Evolutionary conservation across 2,888 invertebrate genomes (phyloP).

Genomic region (Cotesia congregata): DNA sequence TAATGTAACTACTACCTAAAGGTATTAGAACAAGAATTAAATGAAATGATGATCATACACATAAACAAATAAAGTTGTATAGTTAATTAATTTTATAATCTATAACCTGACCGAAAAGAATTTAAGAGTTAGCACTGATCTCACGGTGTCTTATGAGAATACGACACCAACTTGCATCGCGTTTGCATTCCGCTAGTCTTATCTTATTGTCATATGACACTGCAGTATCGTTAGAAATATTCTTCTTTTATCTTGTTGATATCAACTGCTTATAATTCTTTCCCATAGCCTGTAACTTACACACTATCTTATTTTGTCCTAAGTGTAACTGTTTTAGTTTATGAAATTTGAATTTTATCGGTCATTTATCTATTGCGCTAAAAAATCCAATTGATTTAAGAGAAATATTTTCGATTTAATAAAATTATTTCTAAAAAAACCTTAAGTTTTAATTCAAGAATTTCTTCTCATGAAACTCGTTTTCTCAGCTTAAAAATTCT

Average conservation of each 20-base stretch:
- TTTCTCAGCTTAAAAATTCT: no score
- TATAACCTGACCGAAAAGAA: not conserved
- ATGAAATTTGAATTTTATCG: no score
- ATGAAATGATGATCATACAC: not conserved
- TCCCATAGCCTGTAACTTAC: not conserved
- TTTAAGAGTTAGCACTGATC: constrained; percentile 21
- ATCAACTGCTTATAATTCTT: not conserved
- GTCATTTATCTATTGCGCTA: no score
- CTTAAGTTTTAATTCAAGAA: no score
- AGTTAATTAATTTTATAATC: constrained; percentile 42
- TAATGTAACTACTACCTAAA: no score
- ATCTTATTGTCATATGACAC: constrained; percentile 48
- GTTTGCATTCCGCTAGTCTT: constrained; percentile 42
- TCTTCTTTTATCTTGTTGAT: constrained; percentile 8
- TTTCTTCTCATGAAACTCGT: no score
- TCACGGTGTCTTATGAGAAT: constrained; percentile 30
- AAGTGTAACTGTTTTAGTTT: not conserved
- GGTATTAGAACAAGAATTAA: no score
- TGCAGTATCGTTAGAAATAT: constrained; percentile 46
- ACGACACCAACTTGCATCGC: constrained; percentile 36
- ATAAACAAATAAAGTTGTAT: constrained; percentile 11
- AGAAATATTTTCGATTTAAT: no score
- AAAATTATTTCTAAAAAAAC: no score
- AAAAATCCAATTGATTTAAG: no score
- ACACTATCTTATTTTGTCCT: not conserved